Evolutionary conservation across 2,113 vertebrate species (phyloP), one percentile per base, ranked within the genome.

Genomic region (Phalacrocorax aristotelis): DNA sequence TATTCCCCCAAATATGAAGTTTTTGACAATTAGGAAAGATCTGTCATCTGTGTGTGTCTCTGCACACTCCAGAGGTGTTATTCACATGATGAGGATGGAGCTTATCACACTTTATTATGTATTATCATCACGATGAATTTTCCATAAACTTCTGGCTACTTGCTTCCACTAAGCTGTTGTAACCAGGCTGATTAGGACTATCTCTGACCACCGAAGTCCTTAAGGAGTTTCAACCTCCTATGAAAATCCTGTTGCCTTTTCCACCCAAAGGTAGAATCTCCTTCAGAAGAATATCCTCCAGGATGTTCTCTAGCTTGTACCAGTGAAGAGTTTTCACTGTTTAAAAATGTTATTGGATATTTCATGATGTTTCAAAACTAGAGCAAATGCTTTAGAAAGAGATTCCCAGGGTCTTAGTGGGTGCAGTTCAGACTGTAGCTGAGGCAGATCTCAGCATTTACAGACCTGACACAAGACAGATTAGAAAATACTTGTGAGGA

Each of bases 21-120:
- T 81, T 64, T 66, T 70, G 8, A 19, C 29, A 44, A 51, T 4
- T 40, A 71, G 64, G 76, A 64, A 51, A 78, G 48, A 29, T 10
- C 23, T 15, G 2, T 78, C 51, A 52, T 68, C n/a, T 0, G 0
- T 72, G 13, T 54, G 16, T 77, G 15, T 89, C 72, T 58, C 52
- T 92, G 48, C 65, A 29, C 0, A 2, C 25, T 76, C 44, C 34
- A 55, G 69, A 72, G 69, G 38, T 69, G 69, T 89, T 68, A 82
- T 8, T 87, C 61, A 34, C 30, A 2, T 11, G n/a, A 68, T 81
- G 92, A 84, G 58, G 38, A 58, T 49, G 32, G 26, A 82, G 34
- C 13, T 91, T 92, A 84, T 48, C 72, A 30, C 22, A 14, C 51
- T 81, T 89, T 54, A 70, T 81, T 70, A 15, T 38, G 8, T 40